These are phyloP conservation scores for Arizona elegans DNA, from an alignment of 2,113 vertebrate genomes.

Conservation along the genomic window DNA sequence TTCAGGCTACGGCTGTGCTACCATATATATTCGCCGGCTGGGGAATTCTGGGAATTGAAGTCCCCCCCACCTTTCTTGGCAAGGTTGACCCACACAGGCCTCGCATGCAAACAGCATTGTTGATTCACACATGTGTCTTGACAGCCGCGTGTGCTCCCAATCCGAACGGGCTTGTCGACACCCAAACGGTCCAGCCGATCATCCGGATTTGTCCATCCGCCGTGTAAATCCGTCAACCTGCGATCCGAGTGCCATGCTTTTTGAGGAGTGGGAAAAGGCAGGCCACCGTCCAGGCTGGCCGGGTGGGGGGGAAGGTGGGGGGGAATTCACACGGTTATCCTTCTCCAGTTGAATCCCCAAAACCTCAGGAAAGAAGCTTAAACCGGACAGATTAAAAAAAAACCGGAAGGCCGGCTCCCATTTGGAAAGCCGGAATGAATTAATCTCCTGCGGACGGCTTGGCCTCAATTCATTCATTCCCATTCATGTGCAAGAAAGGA, in stretches of 20 bases:
- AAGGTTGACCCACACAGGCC: too few relatives aligned
- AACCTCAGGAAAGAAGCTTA: background rate
- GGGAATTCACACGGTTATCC: background rate
- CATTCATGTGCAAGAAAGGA: background rate
- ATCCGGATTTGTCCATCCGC: background rate
- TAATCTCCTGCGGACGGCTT: background rate
- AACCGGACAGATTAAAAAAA: background rate
- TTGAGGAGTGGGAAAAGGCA: background rate
- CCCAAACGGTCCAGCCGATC: background rate
- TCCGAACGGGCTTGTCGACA: background rate
- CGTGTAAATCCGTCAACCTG: background rate
- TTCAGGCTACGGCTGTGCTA: too few relatives aligned
- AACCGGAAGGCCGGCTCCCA: too few relatives aligned
- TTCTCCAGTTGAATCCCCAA: background rate
- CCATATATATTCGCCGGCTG: too few relatives aligned
- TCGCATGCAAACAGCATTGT: rapidly evolving
- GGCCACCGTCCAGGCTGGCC: rapidly evolving
- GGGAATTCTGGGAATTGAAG: too few relatives aligned
- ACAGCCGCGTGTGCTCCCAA: background rate
- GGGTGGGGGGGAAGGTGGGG: rapidly evolving
- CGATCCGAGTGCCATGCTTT: background rate
- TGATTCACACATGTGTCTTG: background rate
- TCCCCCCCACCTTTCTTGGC: too few relatives aligned
- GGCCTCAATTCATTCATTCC: background rate
- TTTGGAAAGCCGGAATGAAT: background rate